Evolutionary conservation across 23 tunicate species (phyloP).

Genomic region (Aplidium turbinatum): DNA sequence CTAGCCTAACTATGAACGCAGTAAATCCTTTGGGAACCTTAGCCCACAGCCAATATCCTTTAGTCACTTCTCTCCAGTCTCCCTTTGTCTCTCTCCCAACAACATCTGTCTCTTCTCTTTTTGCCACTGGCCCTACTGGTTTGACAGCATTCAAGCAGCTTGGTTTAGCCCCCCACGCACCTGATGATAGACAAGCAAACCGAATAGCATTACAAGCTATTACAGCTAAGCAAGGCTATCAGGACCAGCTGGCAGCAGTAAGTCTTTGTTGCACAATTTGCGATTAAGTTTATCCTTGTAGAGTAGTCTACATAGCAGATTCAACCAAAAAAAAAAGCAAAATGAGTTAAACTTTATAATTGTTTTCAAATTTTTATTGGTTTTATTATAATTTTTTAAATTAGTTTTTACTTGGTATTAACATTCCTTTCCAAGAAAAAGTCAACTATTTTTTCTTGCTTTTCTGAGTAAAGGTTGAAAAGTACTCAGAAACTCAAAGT

Average conservation of each 20-base stretch:
- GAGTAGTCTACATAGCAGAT: no score
- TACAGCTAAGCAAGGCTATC: slow-evolving; percentile 30
- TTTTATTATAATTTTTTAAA: neutral
- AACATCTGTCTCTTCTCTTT: slow-evolving; percentile 6
- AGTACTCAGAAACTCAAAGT: no score
- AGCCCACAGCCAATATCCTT: slow-evolving; percentile 29
- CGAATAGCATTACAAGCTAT: slow-evolving; percentile 9
- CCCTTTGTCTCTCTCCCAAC: slow-evolving; percentile 23
- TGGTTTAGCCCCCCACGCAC: neutral
- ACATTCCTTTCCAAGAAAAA: no score
- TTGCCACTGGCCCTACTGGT: slow-evolving; percentile 7
- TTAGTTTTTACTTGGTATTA: neutral
- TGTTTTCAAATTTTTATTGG: neutral
- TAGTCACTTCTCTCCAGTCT: slow-evolving; percentile 26
- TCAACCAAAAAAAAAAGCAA: neutral
- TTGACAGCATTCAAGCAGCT: slow-evolving; percentile 6
- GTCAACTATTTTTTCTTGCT: no score
- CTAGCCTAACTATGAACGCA: slow-evolving; percentile 3
- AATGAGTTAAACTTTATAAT: neutral
- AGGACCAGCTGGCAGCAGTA: slow-evolving; percentile 25
- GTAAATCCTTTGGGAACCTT: slow-evolving; percentile 2
- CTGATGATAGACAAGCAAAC: neutral
- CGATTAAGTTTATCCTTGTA: neutral
- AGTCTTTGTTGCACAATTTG: neutral
- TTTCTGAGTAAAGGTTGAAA: no score